Conservation (phyloP, 2,113 vertebrate genomes). For the Thamnophis sirtalis region DNA sequence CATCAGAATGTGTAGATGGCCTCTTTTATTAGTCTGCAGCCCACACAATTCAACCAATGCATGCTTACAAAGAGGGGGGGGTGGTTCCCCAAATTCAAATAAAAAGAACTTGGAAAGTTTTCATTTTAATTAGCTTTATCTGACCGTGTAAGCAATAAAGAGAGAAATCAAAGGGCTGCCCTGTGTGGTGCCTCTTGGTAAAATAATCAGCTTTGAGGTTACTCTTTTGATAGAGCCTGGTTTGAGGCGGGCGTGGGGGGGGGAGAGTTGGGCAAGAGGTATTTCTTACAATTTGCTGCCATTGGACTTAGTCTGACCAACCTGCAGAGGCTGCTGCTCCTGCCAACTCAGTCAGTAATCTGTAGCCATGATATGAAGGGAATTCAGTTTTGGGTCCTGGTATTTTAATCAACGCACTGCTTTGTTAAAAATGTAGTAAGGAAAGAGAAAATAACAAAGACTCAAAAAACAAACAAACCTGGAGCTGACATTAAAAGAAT, state of each 20-base stretch:
- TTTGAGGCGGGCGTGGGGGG: slow-evolving; percentile 12
- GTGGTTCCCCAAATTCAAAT: slow-evolving; percentile 48
- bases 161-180: slow-evolving; percentile 59
- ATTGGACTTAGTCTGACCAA: slow-evolving; percentile 51
- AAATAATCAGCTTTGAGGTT: slow-evolving; percentile 72
- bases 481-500: neutral
- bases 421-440: slow-evolving; percentile 2
- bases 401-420: neutral
- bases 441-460: slow-evolving; percentile 11
- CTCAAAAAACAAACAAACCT: neutral
- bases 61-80: neutral
- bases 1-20: slow-evolving; percentile 42
- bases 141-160: slow-evolving; percentile 58
- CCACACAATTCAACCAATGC: neutral
- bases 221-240: slow-evolving; percentile 64
- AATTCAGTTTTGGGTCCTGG: neutral
- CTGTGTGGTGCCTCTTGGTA: slow-evolving; percentile 57
- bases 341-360: slow-evolving; percentile 38
- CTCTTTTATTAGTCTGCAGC: slow-evolving; percentile 52
- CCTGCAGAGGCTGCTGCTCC: slow-evolving; percentile 48
- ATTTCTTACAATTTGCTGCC: slow-evolving; percentile 50
- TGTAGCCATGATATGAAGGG: slow-evolving; percentile 6
- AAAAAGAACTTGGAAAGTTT: slow-evolving; percentile 55
- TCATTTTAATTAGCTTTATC: slow-evolving; percentile 64
- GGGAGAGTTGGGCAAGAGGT: slow-evolving; percentile 30